phyloP scores from a whole-genome alignment of 2,113 vertebrate genomes.

The Glaucidium brasilianum region DNA sequence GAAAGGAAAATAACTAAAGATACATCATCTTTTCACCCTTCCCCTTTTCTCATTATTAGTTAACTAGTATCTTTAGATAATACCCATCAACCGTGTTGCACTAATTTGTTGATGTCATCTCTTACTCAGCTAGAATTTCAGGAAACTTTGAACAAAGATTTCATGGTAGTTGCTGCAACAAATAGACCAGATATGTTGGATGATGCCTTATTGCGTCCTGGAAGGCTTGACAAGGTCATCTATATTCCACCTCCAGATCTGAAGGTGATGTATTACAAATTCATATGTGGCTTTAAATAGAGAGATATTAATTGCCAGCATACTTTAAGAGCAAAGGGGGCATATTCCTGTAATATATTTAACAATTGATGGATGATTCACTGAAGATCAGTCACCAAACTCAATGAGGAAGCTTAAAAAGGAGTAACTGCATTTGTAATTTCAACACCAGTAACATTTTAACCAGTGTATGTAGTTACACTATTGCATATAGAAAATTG shows the following conservation, averaged over 20 bases:
- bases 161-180: slow-evolving; percentile 91
- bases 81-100: neutral
- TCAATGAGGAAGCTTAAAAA: neutral
- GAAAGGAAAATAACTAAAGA: neutral
- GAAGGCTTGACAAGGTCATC: slow-evolving; percentile 90
- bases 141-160: slow-evolving; percentile 83
- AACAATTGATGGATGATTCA: neutral
- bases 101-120: neutral
- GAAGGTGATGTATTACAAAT: slow-evolving; percentile 70
- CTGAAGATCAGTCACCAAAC: neutral
- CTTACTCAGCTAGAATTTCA: slow-evolving; percentile 78
- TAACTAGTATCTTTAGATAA: neutral
- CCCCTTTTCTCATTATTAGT: neutral
- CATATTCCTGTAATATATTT: neutral
- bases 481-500: neutral
- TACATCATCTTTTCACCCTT: neutral
- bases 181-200: slow-evolving; percentile 91
- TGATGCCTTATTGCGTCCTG: slow-evolving; percentile 90
- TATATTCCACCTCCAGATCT: slow-evolving; percentile 90
- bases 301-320: neutral
- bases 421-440: neutral
- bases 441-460: neutral
- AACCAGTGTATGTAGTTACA: neutral
- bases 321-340: neutral
- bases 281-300: neutral